phyloP scores from a whole-genome alignment of 1,140 invertebrate genomes.

The Sesamia nonagrioides region DNA sequence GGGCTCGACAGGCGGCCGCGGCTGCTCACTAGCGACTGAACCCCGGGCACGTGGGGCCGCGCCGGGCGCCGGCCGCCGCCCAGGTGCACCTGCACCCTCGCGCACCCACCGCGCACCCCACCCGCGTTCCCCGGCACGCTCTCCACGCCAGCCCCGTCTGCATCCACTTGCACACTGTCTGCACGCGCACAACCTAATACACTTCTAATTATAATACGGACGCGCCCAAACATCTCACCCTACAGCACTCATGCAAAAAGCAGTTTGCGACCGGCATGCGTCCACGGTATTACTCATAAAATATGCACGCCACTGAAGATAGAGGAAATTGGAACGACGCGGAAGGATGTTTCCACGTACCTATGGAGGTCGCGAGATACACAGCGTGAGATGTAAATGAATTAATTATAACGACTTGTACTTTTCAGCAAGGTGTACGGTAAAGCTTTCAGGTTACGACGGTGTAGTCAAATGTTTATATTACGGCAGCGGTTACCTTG shows the following conservation, averaged over 20 bases:
- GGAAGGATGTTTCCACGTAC: conserved; percentile 32
- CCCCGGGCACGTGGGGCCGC: conserved; percentile 77
- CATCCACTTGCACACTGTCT: conserved; percentile 63
- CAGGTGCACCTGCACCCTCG: conserved; percentile 75
- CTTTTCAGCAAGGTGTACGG: conserved; percentile 35
- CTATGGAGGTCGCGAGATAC: conserved; percentile 29
- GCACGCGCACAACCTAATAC: conserved; percentile 49
- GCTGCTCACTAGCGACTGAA: conserved; percentile 76
- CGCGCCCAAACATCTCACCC: background rate
- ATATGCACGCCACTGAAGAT: conserved; percentile 43
- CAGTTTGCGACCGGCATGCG: background rate
- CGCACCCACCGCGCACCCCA: conserved; percentile 55
- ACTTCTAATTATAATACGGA: conserved; percentile 40
- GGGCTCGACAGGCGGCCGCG: conserved; percentile 61
- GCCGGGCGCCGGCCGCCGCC: conserved; percentile 75
- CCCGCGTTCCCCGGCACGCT: conserved; percentile 64
- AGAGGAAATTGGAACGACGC: conserved; percentile 32
- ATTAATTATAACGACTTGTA: conserved; percentile 46
- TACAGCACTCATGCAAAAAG: background rate
- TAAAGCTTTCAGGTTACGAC: conserved; percentile 18
- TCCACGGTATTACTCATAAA: conserved; percentile 36
- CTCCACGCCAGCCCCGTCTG: conserved; percentile 51
- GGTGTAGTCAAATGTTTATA: conserved; percentile 20
- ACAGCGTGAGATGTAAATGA: conserved; percentile 45
- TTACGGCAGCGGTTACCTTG: background rate